phyloP scores from a whole-genome alignment of 2,888 invertebrate genomes.

The Chirona hameri region DNA sequence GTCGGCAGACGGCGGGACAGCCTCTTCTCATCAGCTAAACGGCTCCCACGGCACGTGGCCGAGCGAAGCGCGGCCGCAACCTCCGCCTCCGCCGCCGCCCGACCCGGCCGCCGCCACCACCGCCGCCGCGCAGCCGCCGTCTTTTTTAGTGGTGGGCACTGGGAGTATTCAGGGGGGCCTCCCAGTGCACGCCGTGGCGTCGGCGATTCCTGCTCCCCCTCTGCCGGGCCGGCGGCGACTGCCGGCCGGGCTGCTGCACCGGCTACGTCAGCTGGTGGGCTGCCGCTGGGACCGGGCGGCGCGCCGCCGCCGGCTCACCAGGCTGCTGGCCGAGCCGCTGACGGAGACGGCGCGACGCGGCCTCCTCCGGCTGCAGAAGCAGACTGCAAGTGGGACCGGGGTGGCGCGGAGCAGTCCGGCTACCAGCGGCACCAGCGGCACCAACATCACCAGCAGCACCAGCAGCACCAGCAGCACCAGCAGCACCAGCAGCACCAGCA shows the following conservation, averaged over 20 bases:
- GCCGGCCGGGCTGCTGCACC: background rate
- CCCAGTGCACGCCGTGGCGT: slow-evolving; percentile 2
- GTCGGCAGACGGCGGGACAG: background rate
- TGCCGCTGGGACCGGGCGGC: background rate
- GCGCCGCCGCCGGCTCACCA: background rate
- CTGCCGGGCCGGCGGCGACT: background rate
- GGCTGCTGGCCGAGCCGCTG: background rate
- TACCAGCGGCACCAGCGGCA: too few species aligned
- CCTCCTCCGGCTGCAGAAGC: background rate
- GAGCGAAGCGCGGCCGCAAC: background rate
- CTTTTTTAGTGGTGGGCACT: slow-evolving; percentile 26
- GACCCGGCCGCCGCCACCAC: background rate
- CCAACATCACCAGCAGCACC: too few species aligned
- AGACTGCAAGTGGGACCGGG: background rate
- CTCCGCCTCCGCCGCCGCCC: too few species aligned
- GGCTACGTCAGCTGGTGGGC: background rate
- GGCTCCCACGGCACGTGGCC: slow-evolving; percentile 7
- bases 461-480: too few species aligned
- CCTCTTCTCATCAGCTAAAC: background rate
- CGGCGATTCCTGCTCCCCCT: background rate
- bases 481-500: too few species aligned
- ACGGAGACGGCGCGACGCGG: background rate
- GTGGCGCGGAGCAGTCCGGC: background rate
- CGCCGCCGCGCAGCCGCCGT: background rate
- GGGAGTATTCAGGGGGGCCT: slow-evolving; percentile 12